Base-by-base conservation (phyloP, 2,888 invertebrate genomes). In the Microctonus hyperodae region DNA sequence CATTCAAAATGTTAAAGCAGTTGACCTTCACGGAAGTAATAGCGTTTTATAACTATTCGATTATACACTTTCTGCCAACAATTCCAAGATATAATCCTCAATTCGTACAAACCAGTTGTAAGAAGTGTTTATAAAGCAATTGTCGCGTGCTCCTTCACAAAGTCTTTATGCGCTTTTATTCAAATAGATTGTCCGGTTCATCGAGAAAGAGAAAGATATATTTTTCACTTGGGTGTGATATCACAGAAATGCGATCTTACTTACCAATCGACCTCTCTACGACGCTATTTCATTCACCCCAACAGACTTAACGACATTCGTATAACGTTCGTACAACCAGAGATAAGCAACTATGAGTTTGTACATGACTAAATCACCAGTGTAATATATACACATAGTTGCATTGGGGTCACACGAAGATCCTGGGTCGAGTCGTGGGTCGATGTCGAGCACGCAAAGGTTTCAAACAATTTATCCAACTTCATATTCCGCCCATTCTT, bases 291-390 rank as follows among this genome's bases (percentile, higher is more conserved):
- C 31, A 57, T 67, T 44, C 25, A 61, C 50, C 66, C 57, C 57
- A 61, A 61, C 48, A 57, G 25, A 56, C 48, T 66, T 61, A 61
- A 61, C 62, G 48, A 62, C 48, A 33, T 57, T 44, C 51, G 51
- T 31, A 37, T 57, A 67, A 61, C 35, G 57, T 57, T 58, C 50
- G 48, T 48, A 62, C 62, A 62, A 67, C 33, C 35, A n/a, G 35
- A 25, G 66, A 67, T 62, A 67, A 58, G 62, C 31, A 37, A 56
- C 44, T 53, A 61, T 65, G 65, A 56, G 60, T 60, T 67, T 62
- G 48, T n/a, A 50, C 48, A 55, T 25, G 50, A 62, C 62, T 66
- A 57, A 66, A 66, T 66, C 62, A 65, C 35, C 20, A 31, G 16
- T 35, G 9, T 33, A 11, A 33, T 53, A 33, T 53, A 35, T 35